These are phyloP conservation scores for Cariama cristata DNA, from an alignment of 2,113 vertebrate genomes.

Conservation along the genomic window DNA sequence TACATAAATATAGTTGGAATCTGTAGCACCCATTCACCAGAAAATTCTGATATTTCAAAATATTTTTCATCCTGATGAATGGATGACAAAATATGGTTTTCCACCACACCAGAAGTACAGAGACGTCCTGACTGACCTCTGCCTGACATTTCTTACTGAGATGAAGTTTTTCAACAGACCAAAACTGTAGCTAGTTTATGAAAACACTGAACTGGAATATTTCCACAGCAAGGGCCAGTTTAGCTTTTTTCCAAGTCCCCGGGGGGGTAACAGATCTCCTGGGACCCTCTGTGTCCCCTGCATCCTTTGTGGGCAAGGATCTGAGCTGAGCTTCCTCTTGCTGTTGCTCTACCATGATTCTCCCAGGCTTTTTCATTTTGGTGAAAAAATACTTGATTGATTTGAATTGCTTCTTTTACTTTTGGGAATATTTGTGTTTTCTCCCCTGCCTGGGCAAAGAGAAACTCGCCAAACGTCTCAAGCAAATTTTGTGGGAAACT, in stretches of 20 bases:
- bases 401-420: not conserved
- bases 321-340: not conserved
- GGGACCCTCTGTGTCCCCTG: not conserved
- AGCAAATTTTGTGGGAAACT: not conserved
- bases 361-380: not conserved
- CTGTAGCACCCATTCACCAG: not conserved
- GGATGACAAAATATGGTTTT: not conserved
- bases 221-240: not conserved
- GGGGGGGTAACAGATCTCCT: not conserved
- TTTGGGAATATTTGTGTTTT: not conserved
- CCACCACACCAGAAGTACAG: not conserved
- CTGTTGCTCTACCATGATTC: not conserved
- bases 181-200: not conserved
- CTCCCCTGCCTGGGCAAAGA: not conserved
- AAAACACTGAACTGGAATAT: not conserved
- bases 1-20: not conserved
- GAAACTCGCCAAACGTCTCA: not conserved
- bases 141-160: not conserved
- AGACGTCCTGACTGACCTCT: not conserved
- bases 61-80: not conserved
- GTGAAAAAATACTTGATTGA: not conserved
- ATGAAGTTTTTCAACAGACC: not conserved
- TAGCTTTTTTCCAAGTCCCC: not conserved
- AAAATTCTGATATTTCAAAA: not conserved
- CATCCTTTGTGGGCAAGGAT: not conserved